A percentile compares a stretch with the other conserved stretches of the same genome.
Evolutionary conservation across 2,797 vertebrate genomes (phyloP).

Genomic region (Phoebastria nigripes): DNA sequence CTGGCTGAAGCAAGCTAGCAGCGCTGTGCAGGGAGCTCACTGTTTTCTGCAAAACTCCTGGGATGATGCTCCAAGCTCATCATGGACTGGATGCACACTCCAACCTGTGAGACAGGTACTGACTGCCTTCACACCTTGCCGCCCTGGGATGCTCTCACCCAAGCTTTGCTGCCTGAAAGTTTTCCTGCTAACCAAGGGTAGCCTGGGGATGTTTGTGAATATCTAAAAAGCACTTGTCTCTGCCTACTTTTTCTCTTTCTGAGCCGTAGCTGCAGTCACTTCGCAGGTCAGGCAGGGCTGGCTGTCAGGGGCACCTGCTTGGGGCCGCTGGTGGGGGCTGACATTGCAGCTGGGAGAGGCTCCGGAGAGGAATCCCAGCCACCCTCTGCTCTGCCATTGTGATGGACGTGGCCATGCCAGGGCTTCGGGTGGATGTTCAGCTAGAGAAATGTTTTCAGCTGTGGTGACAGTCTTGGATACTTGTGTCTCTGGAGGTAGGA

Average conservation of each 20-base stretch:
- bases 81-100: rapidly evolving
- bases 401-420: not conserved
- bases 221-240: not conserved
- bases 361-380: not conserved
- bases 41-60: not conserved
- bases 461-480: not conserved
- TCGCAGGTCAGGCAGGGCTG: not conserved
- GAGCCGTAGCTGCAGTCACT: not conserved
- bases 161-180: not conserved
- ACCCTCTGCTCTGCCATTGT: not conserved
- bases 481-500: not conserved
- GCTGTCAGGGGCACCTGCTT: rapidly evolving
- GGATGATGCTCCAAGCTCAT: not conserved
- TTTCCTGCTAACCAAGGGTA: not conserved
- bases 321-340: not conserved
- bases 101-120: not conserved
- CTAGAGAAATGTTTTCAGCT: not conserved
- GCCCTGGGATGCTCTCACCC: not conserved
- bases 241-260: not conserved
- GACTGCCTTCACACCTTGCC: not conserved
- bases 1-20: not conserved
- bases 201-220: not conserved
- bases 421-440: not conserved
- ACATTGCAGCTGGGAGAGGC: not conserved
- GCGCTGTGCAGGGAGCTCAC: not conserved